Percentiles rank a stretch among this genome's conserved stretches.
Evolutionary conservation across 2,888 invertebrate species (phyloP).

Genomic region (Ernsta delagoae): DNA sequence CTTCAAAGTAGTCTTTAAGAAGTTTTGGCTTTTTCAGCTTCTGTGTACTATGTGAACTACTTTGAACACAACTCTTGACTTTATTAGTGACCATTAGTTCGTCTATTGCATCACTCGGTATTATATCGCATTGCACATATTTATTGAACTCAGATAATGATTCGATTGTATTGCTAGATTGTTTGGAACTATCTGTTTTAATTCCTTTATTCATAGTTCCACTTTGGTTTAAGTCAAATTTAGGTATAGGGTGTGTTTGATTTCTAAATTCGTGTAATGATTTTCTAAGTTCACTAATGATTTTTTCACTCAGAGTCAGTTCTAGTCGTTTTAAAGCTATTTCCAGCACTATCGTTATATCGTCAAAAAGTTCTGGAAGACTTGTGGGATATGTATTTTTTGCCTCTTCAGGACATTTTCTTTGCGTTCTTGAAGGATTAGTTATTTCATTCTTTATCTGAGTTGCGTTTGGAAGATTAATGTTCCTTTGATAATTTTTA

Average conservation of each 20-base stretch:
- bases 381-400: constrained; percentile 47
- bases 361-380: constrained; percentile 62
- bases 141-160: constrained; percentile 42
- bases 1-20: constrained; percentile 53
- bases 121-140: constrained; percentile 62
- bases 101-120: constrained; percentile 62
- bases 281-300: constrained; percentile 59
- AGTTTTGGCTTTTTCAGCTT: constrained; percentile 48
- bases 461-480: constrained; percentile 54
- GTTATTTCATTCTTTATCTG: constrained; percentile 54
- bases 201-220: constrained; percentile 2
- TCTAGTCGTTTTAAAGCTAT: constrained; percentile 61
- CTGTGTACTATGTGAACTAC: constrained; percentile 39
- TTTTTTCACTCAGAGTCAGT: constrained; percentile 59
- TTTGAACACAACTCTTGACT: constrained; percentile 40
- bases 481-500: constrained; percentile 45
- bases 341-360: constrained; percentile 58
- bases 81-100: constrained; percentile 55
- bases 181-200: constrained; percentile 3
- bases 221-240: neutral
- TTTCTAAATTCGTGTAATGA: constrained; percentile 44
- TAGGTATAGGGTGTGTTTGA: constrained; percentile 1
- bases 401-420: constrained; percentile 51
- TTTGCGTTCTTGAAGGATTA: constrained; percentile 47
- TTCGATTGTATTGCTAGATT: constrained; percentile 27